phyloP scores from a whole-genome alignment of 2,797 vertebrate genomes.

The Orientallactaga sibirica region DNA sequence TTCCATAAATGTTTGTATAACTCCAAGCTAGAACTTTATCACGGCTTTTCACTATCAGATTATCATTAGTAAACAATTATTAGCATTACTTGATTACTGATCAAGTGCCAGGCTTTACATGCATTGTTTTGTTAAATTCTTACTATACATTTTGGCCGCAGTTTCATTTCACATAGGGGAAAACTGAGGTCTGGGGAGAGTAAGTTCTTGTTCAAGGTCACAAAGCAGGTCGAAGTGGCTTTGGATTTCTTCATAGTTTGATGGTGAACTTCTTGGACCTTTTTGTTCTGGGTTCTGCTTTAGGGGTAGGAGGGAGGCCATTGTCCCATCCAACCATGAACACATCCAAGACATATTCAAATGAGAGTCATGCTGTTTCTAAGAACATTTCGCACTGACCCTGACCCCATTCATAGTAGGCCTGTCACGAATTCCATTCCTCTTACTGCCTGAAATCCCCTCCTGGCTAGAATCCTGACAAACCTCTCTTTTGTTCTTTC shows the following conservation, averaged over 20 bases:
- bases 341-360: slow-evolving; percentile 25
- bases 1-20: slow-evolving; percentile 36
- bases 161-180: not conserved
- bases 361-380: slow-evolving; percentile 40
- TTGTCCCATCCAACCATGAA: not conserved
- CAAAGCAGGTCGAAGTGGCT: slow-evolving; percentile 18
- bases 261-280: not conserved
- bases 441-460: not conserved
- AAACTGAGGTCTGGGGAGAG: slow-evolving; percentile 4
- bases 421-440: slow-evolving; percentile 54
- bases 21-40: slow-evolving; percentile 14
- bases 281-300: slow-evolving; percentile 33
- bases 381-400: not conserved
- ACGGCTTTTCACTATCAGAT: not conserved
- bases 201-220: slow-evolving; percentile 17
- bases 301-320: not conserved
- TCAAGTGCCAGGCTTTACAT: not conserved
- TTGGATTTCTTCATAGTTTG: slow-evolving; percentile 45
- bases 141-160: not conserved
- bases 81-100: slow-evolving; percentile 17
- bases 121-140: slow-evolving; percentile 32
- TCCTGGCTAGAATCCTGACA: slow-evolving; percentile 45
- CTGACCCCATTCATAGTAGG: slow-evolving; percentile 2
- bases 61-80: not conserved
- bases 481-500: slow-evolving; percentile 30